Base-by-base conservation (phyloP, 1,140 invertebrate genomes). In the Dufourea novaeangliae region DNA sequence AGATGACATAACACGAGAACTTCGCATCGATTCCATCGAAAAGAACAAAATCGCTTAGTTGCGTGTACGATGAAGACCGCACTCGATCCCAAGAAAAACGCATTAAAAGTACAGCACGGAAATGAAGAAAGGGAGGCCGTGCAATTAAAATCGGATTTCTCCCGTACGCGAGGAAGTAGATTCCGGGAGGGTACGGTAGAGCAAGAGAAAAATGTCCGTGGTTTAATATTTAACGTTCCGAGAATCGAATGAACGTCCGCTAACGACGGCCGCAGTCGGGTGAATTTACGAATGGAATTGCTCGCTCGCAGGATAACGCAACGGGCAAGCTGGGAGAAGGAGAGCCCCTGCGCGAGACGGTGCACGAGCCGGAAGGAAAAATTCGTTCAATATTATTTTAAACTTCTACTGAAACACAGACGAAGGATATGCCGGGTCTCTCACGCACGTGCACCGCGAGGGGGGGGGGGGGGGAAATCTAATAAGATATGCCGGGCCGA, bases 401-500 rank as follows among this genome's bases (percentile, higher is more conserved):
- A 86, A 87, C 66, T 88, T 88, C 57, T 85, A n/a, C 77, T 69
- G 86, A 84, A 84, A 86, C 74, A 86, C 41, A 68, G 70, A 29
- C 80, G 69, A 61, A 71, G 64, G 68, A 84, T 83, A 85, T 80
- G 79, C 62, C 69, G 61, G 78, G 70, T 83, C 75, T 86, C 72
- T 63, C 83, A 80, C 79, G 88, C 87, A 89, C 88, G 88, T 88
- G 86, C 86, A 86, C 79, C 82, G 76, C 84, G 82, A n/a, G n/a
- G n/a, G n/a, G n/a, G n/a, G n/a, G n/a, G n/a, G n/a, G n/a, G n/a
- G n/a, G n/a, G n/a, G n/a, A n/a, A n/a, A n/a, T 91, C 90, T 92
- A 92, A 92, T 92, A 92, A 92, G 89, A 92, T 92, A 92, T 89
- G 91, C 89, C 85, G 87, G 87, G 86, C 85, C 77, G 87, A 82